Percentiles rank a stretch among this genome's conserved stretches.
Conservation (phyloP, 2,113 vertebrate species). For the Scomber scombrus region DNA sequence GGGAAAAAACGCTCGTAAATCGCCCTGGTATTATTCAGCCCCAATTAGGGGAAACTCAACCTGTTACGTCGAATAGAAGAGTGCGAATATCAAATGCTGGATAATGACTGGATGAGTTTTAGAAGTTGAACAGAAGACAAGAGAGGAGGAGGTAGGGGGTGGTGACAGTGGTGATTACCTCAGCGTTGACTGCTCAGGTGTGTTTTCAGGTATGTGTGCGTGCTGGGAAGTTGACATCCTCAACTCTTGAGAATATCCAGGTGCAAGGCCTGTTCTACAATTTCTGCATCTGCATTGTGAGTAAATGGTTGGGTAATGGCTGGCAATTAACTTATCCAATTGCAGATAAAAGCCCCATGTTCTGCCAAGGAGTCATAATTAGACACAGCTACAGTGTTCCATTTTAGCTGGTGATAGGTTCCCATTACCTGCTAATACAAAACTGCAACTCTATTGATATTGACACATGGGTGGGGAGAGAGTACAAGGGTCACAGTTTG, state of each 20-base stretch:
- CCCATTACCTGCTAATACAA: conserved; percentile 52
- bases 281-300: conserved; percentile 56
- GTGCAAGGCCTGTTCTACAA: conserved; percentile 51
- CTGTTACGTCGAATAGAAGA: conserved; percentile 68
- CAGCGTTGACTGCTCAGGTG: conserved; percentile 60
- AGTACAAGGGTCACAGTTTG: neutral
- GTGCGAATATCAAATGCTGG: conserved; percentile 77
- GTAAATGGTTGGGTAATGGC: conserved; percentile 64
- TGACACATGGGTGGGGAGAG: neutral
- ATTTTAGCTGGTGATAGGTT: conserved; percentile 50
- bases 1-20: conserved; percentile 71
- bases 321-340: conserved; percentile 74
- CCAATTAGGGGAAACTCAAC: conserved; percentile 84
- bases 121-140: conserved; percentile 57
- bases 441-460: conserved; percentile 22
- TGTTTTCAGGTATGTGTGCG: conserved; percentile 67
- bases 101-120: conserved; percentile 76
- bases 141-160: conserved; percentile 17
- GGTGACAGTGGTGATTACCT: conserved; percentile 63
- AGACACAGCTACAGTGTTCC: conserved; percentile 40
- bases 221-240: conserved; percentile 45
- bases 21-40: conserved; percentile 72
- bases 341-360: conserved; percentile 58
- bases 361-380: conserved; percentile 58
- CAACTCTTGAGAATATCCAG: conserved; percentile 61